phyloP scores from a whole-genome alignment of 2,113 vertebrate species.

The Lethenteron camtschaticum region DNA sequence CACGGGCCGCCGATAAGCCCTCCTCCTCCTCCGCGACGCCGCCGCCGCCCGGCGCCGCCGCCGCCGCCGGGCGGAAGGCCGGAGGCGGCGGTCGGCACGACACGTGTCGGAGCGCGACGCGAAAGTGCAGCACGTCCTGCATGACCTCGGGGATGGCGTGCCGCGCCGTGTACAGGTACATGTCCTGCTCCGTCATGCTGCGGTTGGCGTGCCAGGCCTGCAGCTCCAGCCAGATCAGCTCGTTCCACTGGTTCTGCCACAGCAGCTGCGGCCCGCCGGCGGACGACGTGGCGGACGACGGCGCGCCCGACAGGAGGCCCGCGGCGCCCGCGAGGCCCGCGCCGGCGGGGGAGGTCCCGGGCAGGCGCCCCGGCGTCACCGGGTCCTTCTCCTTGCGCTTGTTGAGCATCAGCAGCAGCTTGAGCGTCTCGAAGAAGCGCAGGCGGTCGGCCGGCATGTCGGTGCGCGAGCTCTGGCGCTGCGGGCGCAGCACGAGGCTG shows the following conservation, averaged over 20 bases:
- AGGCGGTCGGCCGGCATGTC: conserved; percentile 85
- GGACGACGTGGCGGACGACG: not conserved
- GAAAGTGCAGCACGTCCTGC: conserved; percentile 81
- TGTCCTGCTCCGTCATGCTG: conserved; percentile 68
- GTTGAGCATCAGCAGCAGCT: conserved; percentile 85
- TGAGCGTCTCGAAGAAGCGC: conserved; percentile 91
- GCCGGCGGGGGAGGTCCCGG: conserved; percentile 32
- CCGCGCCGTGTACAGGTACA: conserved; percentile 79
- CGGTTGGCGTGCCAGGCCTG: conserved; percentile 93
- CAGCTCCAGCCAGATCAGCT: conserved; percentile 91
- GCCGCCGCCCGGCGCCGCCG: conserved; percentile 34
- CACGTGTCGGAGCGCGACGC: conserved; percentile 21
- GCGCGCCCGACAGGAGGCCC: not conserved
- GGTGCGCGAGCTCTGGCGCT: conserved; percentile 79
- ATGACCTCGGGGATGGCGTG: conserved; percentile 91
- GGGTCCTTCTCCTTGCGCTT: conserved; percentile 98
- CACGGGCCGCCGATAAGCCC: too few species aligned
- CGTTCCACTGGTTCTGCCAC: conserved; percentile 62
- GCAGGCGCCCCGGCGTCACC: conserved; percentile 36
- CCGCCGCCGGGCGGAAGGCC: too few species aligned
- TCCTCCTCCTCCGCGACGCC: conserved; percentile 17
- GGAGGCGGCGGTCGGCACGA: too few species aligned
- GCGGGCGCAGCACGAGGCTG: conserved; percentile 47
- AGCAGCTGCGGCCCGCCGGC: conserved; percentile 25
- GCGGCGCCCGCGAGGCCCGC: too few species aligned